Evolutionary conservation across 2,113 vertebrate genomes (phyloP).

Genomic region (Melospiza melodia): DNA sequence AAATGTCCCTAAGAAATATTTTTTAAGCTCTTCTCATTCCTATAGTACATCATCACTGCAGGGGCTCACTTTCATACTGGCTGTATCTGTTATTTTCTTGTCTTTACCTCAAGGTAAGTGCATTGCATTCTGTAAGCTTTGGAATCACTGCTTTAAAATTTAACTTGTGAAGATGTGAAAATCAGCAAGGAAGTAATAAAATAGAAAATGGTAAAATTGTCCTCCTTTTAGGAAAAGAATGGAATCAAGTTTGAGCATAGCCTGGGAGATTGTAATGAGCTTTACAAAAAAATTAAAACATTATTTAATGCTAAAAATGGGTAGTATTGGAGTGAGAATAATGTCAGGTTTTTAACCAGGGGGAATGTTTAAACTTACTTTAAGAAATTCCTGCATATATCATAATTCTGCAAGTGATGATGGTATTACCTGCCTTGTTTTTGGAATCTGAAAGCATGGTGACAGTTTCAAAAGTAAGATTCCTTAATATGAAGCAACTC

Average conservation of each 20-base stretch:
- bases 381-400: no score
- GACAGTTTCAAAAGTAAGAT: no score
- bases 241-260: not conserved
- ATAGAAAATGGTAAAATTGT: not conserved
- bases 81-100: not conserved
- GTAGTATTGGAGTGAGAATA: not conserved
- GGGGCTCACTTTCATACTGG: not conserved
- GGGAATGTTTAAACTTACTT: not conserved
- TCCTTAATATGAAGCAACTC: no score
- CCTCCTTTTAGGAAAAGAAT: not conserved
- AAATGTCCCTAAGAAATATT: not conserved
- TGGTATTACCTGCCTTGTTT: no score
- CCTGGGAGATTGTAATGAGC: not conserved
- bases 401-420: no score
- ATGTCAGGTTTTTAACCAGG: not conserved
- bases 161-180: not conserved
- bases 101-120: not conserved
- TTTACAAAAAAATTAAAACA: not conserved
- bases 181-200: not conserved
- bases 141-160: not conserved
- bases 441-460: no score
- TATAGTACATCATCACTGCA: not conserved
- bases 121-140: not conserved
- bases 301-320: not conserved
- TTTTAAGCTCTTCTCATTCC: not conserved